These are phyloP conservation scores for Sitta europaea DNA, from an alignment of 2,113 vertebrate genomes.

Conservation along the genomic window DNA sequence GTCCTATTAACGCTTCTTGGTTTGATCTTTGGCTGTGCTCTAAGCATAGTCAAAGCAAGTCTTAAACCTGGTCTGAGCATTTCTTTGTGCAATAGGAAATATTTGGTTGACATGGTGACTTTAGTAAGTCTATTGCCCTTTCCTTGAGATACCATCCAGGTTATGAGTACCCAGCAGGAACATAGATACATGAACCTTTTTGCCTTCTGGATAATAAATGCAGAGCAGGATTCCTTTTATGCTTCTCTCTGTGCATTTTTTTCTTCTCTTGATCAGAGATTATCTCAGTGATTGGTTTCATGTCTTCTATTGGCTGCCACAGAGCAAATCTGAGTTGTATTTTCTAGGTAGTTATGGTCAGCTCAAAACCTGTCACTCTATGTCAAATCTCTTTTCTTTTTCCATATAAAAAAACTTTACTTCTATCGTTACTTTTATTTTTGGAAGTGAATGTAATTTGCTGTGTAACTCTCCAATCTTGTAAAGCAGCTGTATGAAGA, in stretches of 20 bases:
- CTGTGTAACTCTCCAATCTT: background rate
- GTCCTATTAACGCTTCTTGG: background rate
- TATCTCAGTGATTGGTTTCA: background rate
- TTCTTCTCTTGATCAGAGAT: background rate
- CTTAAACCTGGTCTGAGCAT: background rate
- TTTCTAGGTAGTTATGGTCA: background rate
- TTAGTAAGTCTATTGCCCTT: background rate
- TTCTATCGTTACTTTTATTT: background rate
- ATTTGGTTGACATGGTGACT: background rate
- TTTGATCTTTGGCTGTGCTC: background rate
- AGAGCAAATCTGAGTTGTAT: background rate
- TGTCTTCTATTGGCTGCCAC: background rate
- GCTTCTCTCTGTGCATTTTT: background rate
- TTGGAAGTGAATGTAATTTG: background rate
- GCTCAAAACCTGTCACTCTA: background rate
- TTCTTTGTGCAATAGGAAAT: background rate
- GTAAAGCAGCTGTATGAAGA: background rate
- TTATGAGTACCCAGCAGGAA: background rate
- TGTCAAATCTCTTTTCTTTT: background rate
- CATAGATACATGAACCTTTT: background rate
- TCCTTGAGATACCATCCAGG: background rate
- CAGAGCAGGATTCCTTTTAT: background rate
- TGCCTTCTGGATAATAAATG: background rate
- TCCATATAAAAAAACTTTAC: background rate
- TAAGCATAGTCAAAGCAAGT: background rate